Evolutionary conservation across 2,797 vertebrate genomes (phyloP).

Genomic region (Fundulus diaphanus): DNA sequence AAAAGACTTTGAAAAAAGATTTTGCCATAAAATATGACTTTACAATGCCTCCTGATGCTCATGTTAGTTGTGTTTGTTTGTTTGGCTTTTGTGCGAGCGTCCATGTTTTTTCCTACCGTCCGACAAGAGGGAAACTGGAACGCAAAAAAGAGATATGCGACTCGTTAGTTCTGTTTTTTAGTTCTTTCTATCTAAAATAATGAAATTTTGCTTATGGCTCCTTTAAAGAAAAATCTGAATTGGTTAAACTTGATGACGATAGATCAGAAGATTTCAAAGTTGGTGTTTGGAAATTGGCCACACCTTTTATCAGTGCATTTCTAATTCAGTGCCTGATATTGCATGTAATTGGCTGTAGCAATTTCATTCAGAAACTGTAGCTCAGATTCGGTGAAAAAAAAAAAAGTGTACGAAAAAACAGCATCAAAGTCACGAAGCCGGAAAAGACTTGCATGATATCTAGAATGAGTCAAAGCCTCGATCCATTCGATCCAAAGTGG

Average conservation of each 20-base stretch:
- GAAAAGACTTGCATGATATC: conserved; percentile 44
- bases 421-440: conserved; percentile 47
- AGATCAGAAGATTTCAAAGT: not conserved
- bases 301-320: not conserved
- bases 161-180: no score
- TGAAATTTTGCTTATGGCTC: no score
- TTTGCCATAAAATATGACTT: no score
- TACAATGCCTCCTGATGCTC: no score
- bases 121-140: no score
- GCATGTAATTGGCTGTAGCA: conserved; percentile 4
- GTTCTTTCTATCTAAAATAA: no score
- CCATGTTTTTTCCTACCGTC: no score
- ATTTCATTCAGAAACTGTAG: conserved; percentile 8
- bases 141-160: no score
- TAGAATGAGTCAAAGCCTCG: conserved; percentile 52
- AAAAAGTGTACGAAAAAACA: conserved; percentile 13
- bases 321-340: conserved; percentile 5
- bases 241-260: not conserved
- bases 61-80: no score
- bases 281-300: not conserved
- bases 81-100: no score
- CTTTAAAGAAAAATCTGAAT: no score
- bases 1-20: no score
- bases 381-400: conserved; percentile 26
- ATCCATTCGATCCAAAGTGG: conserved; percentile 53